phyloP scores from a whole-genome alignment of 2,797 vertebrate species.

The Capromys pilorides region DNA sequence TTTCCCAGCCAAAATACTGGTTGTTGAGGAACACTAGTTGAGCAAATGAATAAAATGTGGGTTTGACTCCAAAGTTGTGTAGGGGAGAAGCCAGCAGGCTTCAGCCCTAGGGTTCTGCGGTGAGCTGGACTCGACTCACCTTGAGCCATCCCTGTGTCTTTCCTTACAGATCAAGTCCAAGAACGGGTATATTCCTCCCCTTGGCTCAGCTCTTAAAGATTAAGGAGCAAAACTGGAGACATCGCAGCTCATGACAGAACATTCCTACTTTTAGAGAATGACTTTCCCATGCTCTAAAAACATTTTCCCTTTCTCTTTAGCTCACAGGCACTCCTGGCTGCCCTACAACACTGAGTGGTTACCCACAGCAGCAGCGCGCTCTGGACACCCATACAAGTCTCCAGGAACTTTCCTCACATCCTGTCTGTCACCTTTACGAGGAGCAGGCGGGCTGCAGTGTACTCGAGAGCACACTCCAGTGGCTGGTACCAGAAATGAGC shows the following conservation, averaged over 20 bases:
- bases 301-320: not conserved
- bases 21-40: not conserved
- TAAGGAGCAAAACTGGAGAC: not conserved
- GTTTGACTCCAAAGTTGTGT: not conserved
- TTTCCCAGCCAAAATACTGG: not conserved
- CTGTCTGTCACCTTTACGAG: not conserved
- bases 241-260: not conserved
- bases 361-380: not conserved
- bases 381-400: not conserved
- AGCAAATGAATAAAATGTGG: not conserved
- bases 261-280: not conserved
- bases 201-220: not conserved
- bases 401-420: not conserved
- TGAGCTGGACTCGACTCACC: accelerated
- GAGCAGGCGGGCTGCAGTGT: not conserved
- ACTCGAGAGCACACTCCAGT: conserved; percentile 50
- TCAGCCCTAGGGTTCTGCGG: not conserved
- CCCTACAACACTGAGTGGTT: not conserved
- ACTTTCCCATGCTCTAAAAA: not conserved
- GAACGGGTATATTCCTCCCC: not conserved
- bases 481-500: conserved; percentile 51
- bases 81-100: not conserved
- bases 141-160: not conserved
- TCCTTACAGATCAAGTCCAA: not conserved
- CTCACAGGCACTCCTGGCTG: not conserved